phyloP scores from a whole-genome alignment of 2,113 vertebrate species.

The Mirounga angustirostris region DNA sequence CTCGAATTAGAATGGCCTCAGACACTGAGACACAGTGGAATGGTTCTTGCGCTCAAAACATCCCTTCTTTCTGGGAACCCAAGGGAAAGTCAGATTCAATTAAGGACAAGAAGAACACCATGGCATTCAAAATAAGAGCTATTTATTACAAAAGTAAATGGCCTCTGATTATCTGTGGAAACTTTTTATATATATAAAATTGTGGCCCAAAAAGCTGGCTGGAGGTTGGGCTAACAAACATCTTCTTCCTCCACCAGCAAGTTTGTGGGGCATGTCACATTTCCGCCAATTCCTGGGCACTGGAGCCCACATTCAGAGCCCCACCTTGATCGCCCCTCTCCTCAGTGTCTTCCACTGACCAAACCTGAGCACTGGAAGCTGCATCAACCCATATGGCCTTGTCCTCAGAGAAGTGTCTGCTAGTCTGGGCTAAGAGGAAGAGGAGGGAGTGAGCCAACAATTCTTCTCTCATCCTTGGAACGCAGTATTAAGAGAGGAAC shows the following conservation, averaged over 20 bases:
- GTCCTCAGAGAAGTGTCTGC: not conserved
- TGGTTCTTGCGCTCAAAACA: not conserved
- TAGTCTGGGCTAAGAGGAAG: not conserved
- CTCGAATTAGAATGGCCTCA: not conserved
- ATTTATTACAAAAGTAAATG: conserved; percentile 88
- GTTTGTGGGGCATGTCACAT: not conserved
- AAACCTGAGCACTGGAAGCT: not conserved
- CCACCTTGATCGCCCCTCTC: not conserved
- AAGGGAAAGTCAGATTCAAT: conserved; percentile 54
- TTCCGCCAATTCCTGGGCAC: not conserved
- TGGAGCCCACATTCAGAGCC: not conserved
- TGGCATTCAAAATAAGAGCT: conserved; percentile 78
- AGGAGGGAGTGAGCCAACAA: not conserved
- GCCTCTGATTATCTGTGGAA: conserved; percentile 54
- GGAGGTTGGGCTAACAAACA: not conserved
- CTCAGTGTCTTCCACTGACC: not conserved
- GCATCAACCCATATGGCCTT: not conserved
- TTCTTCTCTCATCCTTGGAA: not conserved
- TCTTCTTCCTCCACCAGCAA: conserved; percentile 36
- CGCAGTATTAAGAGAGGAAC: not conserved
- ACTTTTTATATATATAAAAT: conserved; percentile 68
- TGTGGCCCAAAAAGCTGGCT: conserved; percentile 37
- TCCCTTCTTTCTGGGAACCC: conserved; percentile 39
- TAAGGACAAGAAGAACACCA: conserved; percentile 41
- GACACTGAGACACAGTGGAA: not conserved